Conservation (phyloP, 2,797 vertebrate genomes). For the Lemur catta region DNA sequence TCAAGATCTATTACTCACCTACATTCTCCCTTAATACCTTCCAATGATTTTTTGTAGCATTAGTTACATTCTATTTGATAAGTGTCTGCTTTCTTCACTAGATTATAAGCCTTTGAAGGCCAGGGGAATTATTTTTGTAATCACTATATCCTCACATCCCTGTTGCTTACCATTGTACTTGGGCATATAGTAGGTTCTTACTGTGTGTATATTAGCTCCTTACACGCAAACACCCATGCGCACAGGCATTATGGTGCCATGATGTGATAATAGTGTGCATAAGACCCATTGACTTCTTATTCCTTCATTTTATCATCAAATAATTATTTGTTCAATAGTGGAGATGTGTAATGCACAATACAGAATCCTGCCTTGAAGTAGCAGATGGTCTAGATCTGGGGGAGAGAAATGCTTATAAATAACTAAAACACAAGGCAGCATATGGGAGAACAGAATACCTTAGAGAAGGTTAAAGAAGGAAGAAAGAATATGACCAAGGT, state of each 20-base stretch:
- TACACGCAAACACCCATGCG: fast-evolving
- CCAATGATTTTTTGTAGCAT: background rate
- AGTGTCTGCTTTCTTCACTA: background rate
- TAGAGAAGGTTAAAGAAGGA: background rate
- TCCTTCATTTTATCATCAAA: background rate
- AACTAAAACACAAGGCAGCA: background rate
- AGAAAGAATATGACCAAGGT: background rate
- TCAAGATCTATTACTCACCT: background rate
- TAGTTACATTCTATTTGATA: background rate
- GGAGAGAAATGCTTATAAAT: background rate
- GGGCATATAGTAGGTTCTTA: background rate
- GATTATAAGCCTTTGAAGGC: background rate
- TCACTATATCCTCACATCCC: background rate
- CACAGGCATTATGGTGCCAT: background rate
- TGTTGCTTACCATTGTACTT: background rate
- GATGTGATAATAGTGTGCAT: background rate
- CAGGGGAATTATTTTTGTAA: background rate
- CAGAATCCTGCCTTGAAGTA: background rate
- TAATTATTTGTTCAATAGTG: background rate
- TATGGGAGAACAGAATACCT: background rate
- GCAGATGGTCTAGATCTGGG: background rate
- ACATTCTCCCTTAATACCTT: background rate
- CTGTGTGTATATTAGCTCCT: background rate
- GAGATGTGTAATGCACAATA: background rate
- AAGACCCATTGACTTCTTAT: background rate